Conservation (phyloP, 2,888 invertebrate genomes). For the Epinotia brunnichana region DNA sequence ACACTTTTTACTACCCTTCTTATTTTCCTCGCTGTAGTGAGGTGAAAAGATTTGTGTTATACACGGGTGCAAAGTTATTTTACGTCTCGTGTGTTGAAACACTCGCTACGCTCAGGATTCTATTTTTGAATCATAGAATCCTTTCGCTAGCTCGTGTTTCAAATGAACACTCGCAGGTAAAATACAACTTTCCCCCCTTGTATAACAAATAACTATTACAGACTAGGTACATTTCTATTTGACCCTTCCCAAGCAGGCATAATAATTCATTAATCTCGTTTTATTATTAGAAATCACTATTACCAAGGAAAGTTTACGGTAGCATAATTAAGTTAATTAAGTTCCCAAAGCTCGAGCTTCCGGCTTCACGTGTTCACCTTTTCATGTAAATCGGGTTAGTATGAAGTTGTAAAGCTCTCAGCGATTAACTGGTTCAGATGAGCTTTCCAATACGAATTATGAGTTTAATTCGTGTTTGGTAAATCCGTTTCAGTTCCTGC, state of each 20-base stretch:
- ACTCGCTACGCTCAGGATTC: too few species aligned
- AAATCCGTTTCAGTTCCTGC: not conserved
- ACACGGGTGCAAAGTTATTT: too few species aligned
- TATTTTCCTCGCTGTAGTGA: too few species aligned
- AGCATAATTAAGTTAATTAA: conserved; percentile 5
- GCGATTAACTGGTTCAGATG: conserved; percentile 1
- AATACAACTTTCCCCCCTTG: too few species aligned
- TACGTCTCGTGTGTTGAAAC: too few species aligned
- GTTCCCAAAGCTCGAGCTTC: not conserved
- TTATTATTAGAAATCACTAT: not conserved
- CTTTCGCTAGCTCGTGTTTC: too few species aligned
- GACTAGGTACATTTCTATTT: too few species aligned
- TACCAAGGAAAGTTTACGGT: not conserved
- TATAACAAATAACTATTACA: too few species aligned
- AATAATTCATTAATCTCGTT: not conserved
- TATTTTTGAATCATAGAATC: too few species aligned
- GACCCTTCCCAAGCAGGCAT: not conserved
- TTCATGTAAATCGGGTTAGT: conserved; percentile 5
- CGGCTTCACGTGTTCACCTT: not conserved
- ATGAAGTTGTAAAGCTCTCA: not conserved
- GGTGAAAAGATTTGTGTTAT: too few species aligned
- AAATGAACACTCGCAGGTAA: too few species aligned
- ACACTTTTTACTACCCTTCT: too few species aligned
- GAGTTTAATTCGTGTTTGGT: not conserved
- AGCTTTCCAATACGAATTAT: not conserved